Percentiles rank a stretch among this genome's conserved stretches.
Evolutionary conservation across 1,140 invertebrate species (phyloP).

Genomic region (Pseudoatta argentina): DNA sequence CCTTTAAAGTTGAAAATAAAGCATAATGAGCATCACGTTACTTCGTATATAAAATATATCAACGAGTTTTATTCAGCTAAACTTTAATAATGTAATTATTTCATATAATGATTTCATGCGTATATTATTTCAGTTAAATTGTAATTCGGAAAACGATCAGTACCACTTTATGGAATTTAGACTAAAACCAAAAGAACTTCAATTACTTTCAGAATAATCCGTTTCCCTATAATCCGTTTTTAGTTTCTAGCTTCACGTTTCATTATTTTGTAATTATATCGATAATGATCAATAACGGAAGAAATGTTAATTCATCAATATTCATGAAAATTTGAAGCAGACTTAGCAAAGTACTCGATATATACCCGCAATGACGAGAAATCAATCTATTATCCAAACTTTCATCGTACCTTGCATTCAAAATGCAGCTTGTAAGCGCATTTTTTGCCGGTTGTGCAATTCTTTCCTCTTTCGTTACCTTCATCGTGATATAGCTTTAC

Average conservation of each 20-base stretch:
- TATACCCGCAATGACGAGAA: constrained; percentile 8
- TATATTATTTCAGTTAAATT: neutral
- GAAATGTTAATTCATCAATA: neutral
- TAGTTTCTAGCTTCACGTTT: neutral
- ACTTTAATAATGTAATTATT: neutral
- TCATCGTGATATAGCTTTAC: constrained; percentile 30
- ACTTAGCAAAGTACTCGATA: constrained; percentile 8
- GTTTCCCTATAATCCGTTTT: neutral
- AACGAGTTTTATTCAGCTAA: neutral
- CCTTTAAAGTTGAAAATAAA: too few species aligned
- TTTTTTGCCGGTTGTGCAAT: neutral
- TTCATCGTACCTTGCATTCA: neutral
- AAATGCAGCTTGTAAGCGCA: neutral
- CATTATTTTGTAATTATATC: neutral
- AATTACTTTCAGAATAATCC: neutral
- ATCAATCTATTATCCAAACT: constrained; percentile 25
- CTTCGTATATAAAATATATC: neutral
- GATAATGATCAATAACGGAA: neutral
- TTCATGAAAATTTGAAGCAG: neutral
- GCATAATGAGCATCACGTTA: too few species aligned
- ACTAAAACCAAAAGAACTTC: neutral
- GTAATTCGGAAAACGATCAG: neutral
- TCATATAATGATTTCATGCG: neutral
- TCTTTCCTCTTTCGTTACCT: too few species aligned
- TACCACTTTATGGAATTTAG: neutral